These are phyloP conservation scores for Campoletis sonorensis DNA, from an alignment of 1,140 invertebrate species.

Conservation along the genomic window DNA sequence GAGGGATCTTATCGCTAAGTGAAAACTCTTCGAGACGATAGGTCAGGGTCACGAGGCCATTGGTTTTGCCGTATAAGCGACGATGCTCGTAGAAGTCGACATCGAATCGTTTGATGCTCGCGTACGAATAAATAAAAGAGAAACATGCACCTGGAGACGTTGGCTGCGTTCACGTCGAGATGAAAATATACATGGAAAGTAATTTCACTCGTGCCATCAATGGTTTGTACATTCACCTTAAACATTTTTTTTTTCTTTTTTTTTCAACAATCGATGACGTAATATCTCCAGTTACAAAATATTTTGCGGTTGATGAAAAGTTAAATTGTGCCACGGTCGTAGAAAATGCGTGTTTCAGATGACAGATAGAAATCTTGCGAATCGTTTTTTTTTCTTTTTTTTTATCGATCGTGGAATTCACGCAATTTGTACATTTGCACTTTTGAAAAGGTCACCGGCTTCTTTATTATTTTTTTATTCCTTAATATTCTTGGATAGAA, in stretches of 20 bases:
- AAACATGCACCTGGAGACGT: slow-evolving; percentile 54
- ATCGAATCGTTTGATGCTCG: slow-evolving; percentile 17
- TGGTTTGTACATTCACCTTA: background rate
- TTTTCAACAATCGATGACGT: slow-evolving; percentile 1
- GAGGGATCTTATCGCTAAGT: slow-evolving; percentile 62
- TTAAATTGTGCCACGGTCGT: slow-evolving; percentile 7
- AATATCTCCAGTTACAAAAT: slow-evolving; percentile 2
- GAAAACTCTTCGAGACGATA: slow-evolving; percentile 66
- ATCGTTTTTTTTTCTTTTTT: background rate
- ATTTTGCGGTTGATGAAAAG: background rate
- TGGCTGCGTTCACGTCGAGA: slow-evolving; percentile 16
- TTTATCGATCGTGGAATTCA: slow-evolving; percentile 5
- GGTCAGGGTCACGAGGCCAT: slow-evolving; percentile 70
- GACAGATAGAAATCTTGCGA: background rate
- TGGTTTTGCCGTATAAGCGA: slow-evolving; percentile 60
- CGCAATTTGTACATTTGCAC: background rate
- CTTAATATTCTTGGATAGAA: background rate
- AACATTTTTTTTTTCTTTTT: background rate
- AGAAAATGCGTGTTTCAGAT: background rate
- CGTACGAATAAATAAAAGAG: slow-evolving; percentile 43
- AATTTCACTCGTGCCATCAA: background rate
- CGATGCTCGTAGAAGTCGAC: background rate
- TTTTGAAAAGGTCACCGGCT: slow-evolving; percentile 13
- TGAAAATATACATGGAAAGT: background rate
- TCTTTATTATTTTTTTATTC: background rate